Conservation (phyloP, 2,797 vertebrate species). For the Ambastaia sidthimunki region DNA sequence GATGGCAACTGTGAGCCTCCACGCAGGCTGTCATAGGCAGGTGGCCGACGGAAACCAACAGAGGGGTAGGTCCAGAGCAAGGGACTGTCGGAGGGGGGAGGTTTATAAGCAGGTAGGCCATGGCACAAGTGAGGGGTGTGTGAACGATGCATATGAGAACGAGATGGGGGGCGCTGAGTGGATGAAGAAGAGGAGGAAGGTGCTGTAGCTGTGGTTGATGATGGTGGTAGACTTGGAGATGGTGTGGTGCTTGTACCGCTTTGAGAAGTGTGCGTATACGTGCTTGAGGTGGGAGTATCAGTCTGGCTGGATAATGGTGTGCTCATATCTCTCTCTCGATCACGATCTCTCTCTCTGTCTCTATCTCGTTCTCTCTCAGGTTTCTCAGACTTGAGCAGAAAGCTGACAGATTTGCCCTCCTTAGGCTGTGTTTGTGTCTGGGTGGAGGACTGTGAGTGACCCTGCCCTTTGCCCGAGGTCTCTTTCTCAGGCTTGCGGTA, state of each 20-base stretch:
- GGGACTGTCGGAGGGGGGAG: conserved; percentile 80
- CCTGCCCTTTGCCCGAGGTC: conserved; percentile 70
- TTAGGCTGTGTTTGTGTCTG: conserved; percentile 80
- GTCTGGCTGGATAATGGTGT: conserved; percentile 53
- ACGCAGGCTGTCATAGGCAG: conserved; percentile 87
- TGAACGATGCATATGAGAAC: conserved; percentile 71
- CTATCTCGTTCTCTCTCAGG: conserved; percentile 77
- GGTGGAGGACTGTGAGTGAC: conserved; percentile 73
- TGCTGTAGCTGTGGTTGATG: conserved; percentile 41
- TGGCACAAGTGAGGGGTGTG: conserved; percentile 73
- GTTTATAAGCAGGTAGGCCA: conserved; percentile 80
- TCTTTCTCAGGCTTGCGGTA: conserved; percentile 86
- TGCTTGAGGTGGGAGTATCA: conserved; percentile 68
- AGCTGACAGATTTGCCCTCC: conserved; percentile 82
- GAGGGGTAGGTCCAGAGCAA: conserved; percentile 92
- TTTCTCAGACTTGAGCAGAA: conserved; percentile 80
- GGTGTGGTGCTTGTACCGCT: conserved; percentile 75
- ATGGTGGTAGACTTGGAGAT: conserved; percentile 72
- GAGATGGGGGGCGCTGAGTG: conserved; percentile 73
- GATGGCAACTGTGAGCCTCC: conserved; percentile 74
- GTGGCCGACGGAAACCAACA: conserved; percentile 84
- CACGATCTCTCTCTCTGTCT: conserved; percentile 64
- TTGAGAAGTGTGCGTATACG: conserved; percentile 69
- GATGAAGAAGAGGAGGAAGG: conserved; percentile 68
- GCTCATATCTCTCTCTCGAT: conserved; percentile 58